Conservation (phyloP, 1,140 invertebrate species). For the Trinorchestia longiramus region DNA sequence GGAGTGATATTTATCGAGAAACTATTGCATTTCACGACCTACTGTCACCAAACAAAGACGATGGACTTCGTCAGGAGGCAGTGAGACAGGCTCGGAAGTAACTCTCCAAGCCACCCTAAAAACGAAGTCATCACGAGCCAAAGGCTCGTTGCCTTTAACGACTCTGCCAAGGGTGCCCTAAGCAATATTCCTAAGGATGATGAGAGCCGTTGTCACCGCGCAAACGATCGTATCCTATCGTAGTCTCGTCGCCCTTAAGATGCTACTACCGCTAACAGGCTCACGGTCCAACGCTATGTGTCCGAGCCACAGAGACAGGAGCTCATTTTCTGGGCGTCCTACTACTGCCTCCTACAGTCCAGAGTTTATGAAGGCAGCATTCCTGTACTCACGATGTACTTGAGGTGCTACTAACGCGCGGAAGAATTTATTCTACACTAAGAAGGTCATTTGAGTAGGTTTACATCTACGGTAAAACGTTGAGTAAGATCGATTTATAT, state of each 20-base stretch:
- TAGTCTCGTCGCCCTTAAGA: background rate
- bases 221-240: slow-evolving; percentile 29
- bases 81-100: background rate
- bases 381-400: too few species aligned
- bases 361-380: too few species aligned
- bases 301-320: background rate
- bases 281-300: background rate
- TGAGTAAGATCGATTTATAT: background rate
- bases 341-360: too few species aligned
- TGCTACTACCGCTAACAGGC: background rate
- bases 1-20: background rate
- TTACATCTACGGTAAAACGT: background rate
- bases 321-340: background rate
- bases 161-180: background rate
- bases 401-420: too few species aligned
- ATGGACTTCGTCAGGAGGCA: background rate
- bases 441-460: too few species aligned
- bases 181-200: slow-evolving; percentile 31
- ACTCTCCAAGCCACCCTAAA: background rate
- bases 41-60: background rate
- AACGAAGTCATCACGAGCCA: slow-evolving; percentile 25
- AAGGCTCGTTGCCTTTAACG: slow-evolving; percentile 45
- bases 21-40: background rate
- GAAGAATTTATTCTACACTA: too few species aligned
- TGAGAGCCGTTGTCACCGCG: slow-evolving; percentile 45